Conservation (phyloP, 2,113 vertebrate genomes). For the Pteropus alecto region DNA sequence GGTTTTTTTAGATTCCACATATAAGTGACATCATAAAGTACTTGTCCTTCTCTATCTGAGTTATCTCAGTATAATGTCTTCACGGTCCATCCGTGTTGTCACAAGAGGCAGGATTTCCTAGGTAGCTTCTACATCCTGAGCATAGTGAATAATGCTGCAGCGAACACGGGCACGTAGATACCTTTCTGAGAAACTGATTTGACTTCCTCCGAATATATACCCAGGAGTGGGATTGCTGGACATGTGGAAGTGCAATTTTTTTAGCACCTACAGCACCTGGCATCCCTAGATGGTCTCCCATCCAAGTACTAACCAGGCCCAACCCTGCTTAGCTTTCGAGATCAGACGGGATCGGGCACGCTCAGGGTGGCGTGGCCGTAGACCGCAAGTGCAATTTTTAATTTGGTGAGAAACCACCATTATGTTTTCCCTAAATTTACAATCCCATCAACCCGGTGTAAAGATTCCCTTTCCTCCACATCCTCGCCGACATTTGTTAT, state of each 20-base stretch:
- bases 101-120: neutral
- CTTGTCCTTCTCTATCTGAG: neutral
- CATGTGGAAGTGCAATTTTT: neutral
- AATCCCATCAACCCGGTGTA: neutral
- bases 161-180: neutral
- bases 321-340: too few relatives aligned
- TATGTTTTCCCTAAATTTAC: neutral
- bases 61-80: neutral
- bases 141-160: neutral
- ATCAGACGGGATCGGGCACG: too few relatives aligned
- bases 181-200: neutral
- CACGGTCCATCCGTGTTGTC: neutral
- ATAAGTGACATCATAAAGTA: neutral
- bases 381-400: neutral
- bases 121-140: neutral
- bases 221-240: neutral
- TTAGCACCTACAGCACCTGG: too few relatives aligned
- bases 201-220: neutral
- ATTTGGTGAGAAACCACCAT: neutral
- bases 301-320: too few relatives aligned
- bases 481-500: neutral
- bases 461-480: neutral
- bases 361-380: too few relatives aligned
- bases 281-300: too few relatives aligned
- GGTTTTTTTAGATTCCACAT: neutral